These are phyloP conservation scores for Pinctada fucata DNA, from an alignment of 2,888 invertebrate species.

Conservation along the genomic window DNA sequence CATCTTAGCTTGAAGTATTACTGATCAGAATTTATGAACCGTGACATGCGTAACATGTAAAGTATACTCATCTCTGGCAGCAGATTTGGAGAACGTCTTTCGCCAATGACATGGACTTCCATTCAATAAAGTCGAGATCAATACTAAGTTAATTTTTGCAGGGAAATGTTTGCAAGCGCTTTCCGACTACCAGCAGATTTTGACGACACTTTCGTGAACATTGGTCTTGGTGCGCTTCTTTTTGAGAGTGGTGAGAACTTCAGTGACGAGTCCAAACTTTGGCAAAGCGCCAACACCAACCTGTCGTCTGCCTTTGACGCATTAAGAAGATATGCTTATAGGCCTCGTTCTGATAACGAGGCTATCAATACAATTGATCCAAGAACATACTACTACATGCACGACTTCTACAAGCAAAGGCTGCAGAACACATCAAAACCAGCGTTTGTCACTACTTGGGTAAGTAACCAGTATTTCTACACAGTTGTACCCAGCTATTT, in stretches of 20 bases:
- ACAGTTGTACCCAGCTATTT: neutral
- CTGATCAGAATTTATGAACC: too few species aligned
- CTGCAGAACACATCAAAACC: conserved; percentile 40
- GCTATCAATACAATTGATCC: conserved; percentile 61
- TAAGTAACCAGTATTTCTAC: conserved; percentile 28
- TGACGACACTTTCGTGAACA: conserved; percentile 65
- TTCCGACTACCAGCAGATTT: conserved; percentile 66
- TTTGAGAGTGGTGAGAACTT: conserved; percentile 36
- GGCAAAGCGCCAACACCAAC: conserved; percentile 54
- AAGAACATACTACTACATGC: conserved; percentile 63
- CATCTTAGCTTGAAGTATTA: too few species aligned
- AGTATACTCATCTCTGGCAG: too few species aligned
- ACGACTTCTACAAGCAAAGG: conserved; percentile 51
- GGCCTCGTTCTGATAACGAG: conserved; percentile 54
- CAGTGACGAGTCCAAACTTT: conserved; percentile 35
- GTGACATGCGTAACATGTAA: too few species aligned
- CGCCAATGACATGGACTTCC: too few species aligned
- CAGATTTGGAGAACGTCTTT: too few species aligned
- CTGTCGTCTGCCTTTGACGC: conserved; percentile 53
- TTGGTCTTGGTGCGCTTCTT: conserved; percentile 61
- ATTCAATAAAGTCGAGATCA: too few species aligned
- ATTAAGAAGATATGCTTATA: conserved; percentile 60
- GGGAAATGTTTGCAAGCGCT: conserved; percentile 43
- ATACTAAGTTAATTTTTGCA: conserved; percentile 16
- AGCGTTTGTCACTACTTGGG: conserved; percentile 66